Percentiles rank a stretch among this genome's conserved stretches.
These are phyloP conservation scores for Mactromeris polynyma DNA, from an alignment of 2,888 invertebrate species.

Conservation along the genomic window DNA sequence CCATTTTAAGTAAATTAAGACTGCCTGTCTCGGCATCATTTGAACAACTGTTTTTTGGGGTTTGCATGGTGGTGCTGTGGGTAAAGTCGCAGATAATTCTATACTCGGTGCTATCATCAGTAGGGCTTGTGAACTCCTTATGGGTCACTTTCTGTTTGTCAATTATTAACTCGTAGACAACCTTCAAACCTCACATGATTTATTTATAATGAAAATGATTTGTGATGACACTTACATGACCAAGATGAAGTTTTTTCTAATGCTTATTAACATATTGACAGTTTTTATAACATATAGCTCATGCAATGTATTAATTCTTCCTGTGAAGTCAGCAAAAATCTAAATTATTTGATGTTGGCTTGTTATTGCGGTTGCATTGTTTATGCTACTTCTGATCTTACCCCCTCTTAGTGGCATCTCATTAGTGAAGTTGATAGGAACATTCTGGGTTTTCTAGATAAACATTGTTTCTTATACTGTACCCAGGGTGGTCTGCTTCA, in stretches of 20 bases:
- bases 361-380: neutral
- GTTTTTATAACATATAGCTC: neutral
- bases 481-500: conserved; percentile 57
- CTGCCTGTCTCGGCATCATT: too few relatives aligned
- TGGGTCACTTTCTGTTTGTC: too few relatives aligned
- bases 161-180: too few relatives aligned
- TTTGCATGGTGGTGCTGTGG: too few relatives aligned
- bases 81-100: too few relatives aligned
- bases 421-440: conserved; percentile 28
- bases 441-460: conserved; percentile 36
- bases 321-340: conserved; percentile 5
- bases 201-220: too few relatives aligned
- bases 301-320: neutral
- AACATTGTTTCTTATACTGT: conserved; percentile 22
- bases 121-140: too few relatives aligned
- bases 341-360: neutral
- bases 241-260: neutral
- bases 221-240: neutral
- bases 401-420: neutral
- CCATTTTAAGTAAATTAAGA: too few relatives aligned
- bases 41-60: too few relatives aligned
- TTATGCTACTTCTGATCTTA: neutral
- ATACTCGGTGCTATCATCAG: too few relatives aligned
- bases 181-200: too few relatives aligned
- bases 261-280: neutral